Base-by-base conservation (phyloP, 2,113 vertebrate species). In the Lasiurus borealis region DNA sequence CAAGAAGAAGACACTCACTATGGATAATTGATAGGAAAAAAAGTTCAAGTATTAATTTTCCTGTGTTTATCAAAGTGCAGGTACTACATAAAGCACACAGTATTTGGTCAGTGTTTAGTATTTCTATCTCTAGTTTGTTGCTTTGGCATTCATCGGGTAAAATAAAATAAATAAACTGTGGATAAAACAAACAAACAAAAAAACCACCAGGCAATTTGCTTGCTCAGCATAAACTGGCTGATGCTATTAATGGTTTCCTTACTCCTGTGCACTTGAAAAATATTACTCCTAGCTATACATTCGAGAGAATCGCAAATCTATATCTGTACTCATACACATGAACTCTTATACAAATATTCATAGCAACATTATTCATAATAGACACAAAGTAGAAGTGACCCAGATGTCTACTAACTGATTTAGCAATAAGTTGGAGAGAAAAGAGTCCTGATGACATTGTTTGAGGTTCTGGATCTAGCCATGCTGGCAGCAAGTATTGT, bases 131-230 rank as follows among this genome's bases (percentile, higher is more conserved):
- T 9, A 84, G 1, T 82, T 89, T 8, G 25, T 89, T 68, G 76
- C 50, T 90, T 93, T n/a, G 81, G 13, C 13, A 87, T 62, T 86
- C 76, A 18, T 29, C 87, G 14, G 91, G 5, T 77, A 62, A 91
- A 80, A 15, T 48, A 90, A 44, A 69, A 90, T 7, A 71, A 86
- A 94, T 40, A 76, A 72, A 80, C 19, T 77, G 4, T 68, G 52
- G n/a, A 8, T n/a, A 31, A 92, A 86, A 91, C 78, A 71, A 27
- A 10, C 80, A 86, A 92, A 83, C 59, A 29, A 10, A 85, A 36
- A 64, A 64, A 64, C 11, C 59, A 62, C 29, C 13, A 1, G 40
- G 21, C 25, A 68, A 62, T 31, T 66, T 59, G 3, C 9, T 54
- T 77, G 13, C 5, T 88, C 21, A 15, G 25, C 16, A 57, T 87